A percentile compares a stretch with the other conserved stretches of the same genome.
Conservation (phyloP, 2,797 vertebrate species). For the Sarcophilus harrisii region DNA sequence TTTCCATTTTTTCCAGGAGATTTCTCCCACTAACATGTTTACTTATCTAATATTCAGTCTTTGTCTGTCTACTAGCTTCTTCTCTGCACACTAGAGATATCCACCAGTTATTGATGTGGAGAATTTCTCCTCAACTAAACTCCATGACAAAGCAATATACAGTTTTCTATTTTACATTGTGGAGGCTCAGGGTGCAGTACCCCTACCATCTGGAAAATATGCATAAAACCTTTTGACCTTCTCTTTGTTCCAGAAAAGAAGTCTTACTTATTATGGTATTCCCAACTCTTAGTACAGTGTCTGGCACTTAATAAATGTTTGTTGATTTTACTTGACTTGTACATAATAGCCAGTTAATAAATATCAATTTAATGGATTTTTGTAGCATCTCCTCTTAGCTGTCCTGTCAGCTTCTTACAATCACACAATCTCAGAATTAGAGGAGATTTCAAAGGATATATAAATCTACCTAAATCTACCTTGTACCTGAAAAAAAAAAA, state of each 20-base stretch:
- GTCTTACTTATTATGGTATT: no score
- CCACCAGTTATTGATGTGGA: no score
- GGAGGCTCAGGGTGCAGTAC: no score
- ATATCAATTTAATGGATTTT: neutral
- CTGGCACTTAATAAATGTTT: neutral
- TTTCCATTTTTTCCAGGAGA: no score
- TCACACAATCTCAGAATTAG: neutral
- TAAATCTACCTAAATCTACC: neutral
- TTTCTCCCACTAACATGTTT: neutral
- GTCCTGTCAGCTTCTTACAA: neutral
- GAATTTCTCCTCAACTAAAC: neutral
- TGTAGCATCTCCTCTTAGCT: neutral
- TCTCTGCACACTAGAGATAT: neutral
- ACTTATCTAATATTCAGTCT: neutral
- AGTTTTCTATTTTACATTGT: no score
- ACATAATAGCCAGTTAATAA: neutral
- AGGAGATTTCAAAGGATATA: neutral
- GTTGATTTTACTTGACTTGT: neutral
- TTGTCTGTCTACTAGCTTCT: neutral
- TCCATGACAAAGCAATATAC: neutral
- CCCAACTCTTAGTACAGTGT: neutral
- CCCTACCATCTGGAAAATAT: no score
- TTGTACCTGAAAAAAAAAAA: neutral
- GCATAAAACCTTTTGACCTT: no score
- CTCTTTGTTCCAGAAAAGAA: no score